Evolutionary conservation across 1,140 invertebrate species (phyloP), one percentile per base, ranked within the genome.

Genomic region (Philaenus spumarius): DNA sequence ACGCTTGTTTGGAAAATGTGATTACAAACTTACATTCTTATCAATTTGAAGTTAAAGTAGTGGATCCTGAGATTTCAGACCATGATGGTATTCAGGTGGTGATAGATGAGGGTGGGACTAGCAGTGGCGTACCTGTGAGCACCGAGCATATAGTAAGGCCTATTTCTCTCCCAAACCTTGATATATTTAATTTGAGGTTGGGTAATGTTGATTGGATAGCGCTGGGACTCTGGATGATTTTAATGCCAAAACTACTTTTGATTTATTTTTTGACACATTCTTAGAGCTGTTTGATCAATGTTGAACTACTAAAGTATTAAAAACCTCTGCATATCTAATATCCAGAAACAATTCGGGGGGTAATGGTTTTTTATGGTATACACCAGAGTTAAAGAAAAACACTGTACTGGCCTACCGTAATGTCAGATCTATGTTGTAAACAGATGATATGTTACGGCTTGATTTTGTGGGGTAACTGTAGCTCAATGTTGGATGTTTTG

Each of bases 11-110:
- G n/a, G n/a, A n/a, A n/a, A 20, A 48, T 22, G 26, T 48, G 9
- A 23, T 48, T 48, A 48, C 20, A 48, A 48, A 48, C 26, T 23
- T 48, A n/a, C n/a, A n/a, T 22, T 12, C 17, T 23, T 3, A 24
- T 23, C 9, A 24, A 4, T 19, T 48, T 23, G 19, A 4, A 12
- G n/a, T 22, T 20, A 9, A 48, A 19, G 17, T 48, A 11, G 46
- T 48, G 19, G n/a, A 48, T 22, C 46, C 19, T 48, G 23, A 48
- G 14, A 20, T 48, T 48, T 19, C 46, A n/a, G 46, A 48, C 26
- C 46, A 48, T 19, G 19, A 19, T 48, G 9, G 46, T 12, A 12
- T 48, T 4, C 20, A 48, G 15, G 26, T n/a, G n/a, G 40, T 15
- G 5, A 6, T 43, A 43, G n/a, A 43, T 15, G n/a, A 15, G n/a